Conservation (phyloP, 2,113 vertebrate genomes). For the Lasiurus borealis region DNA sequence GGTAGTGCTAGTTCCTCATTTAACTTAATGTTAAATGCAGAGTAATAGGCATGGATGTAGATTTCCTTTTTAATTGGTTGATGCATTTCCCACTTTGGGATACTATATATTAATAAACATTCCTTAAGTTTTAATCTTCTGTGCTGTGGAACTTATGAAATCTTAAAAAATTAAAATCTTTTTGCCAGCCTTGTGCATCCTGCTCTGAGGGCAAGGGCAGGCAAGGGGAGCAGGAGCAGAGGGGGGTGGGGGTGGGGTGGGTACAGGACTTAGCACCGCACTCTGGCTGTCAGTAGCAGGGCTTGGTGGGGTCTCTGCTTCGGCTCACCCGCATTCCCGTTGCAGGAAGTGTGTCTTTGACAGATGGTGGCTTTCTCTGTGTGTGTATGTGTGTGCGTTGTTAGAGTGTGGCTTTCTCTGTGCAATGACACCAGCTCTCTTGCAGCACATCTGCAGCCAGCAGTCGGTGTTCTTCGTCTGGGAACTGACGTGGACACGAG, state of each 20-base stretch:
- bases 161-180: background rate
- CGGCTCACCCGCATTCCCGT: too few relatives aligned
- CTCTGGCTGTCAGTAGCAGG: background rate
- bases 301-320: too few relatives aligned
- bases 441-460: slow-evolving; percentile 91
- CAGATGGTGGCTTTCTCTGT: background rate
- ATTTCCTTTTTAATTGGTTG: background rate
- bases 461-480: slow-evolving; percentile 96
- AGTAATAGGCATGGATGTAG: background rate
- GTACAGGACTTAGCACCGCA: background rate
- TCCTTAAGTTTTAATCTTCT: background rate
- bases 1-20: background rate
- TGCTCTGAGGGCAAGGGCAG: background rate
- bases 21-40: background rate
- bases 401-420: background rate
- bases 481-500: slow-evolving; percentile 93
- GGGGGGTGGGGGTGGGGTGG: too few relatives aligned
- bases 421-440: background rate
- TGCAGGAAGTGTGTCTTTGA: background rate
- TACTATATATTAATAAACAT: background rate
- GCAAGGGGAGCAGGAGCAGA: background rate
- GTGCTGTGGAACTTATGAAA: background rate
- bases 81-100: background rate
- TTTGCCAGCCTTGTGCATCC: too few relatives aligned
- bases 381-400: background rate